Evolutionary conservation across 2,797 vertebrate species (phyloP).

Genomic region (Thaleichthys pacificus): DNA sequence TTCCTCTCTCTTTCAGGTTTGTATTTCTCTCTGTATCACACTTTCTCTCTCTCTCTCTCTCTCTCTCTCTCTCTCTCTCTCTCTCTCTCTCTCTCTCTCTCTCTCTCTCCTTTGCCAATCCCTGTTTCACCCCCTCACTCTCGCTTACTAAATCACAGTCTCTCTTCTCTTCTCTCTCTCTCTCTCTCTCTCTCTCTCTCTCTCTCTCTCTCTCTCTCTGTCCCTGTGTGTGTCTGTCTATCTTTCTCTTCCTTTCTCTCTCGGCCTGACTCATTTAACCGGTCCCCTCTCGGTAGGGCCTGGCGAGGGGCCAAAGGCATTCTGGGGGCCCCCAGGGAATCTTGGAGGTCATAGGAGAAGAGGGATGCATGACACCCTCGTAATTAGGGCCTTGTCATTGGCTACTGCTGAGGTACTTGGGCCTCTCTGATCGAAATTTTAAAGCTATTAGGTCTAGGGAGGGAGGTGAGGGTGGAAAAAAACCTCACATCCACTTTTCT

Average conservation of each 20-base stretch:
- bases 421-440: conserved; percentile 44
- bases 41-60: conserved; percentile 30
- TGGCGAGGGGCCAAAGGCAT: conserved; percentile 59
- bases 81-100: too few relatives aligned
- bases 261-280: background rate
- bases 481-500: conserved; percentile 68
- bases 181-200: too few relatives aligned
- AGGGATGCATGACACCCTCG: conserved; percentile 47
- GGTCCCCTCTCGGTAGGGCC: conserved; percentile 35
- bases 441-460: conserved; percentile 53
- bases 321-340: conserved; percentile 53
- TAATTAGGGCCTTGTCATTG: conserved; percentile 63
- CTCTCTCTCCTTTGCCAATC: conserved; percentile 18
- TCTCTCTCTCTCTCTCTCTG: conserved; percentile 18
- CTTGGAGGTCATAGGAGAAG: conserved; percentile 67
- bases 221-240: conserved; percentile 51
- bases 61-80: conserved; percentile 54
- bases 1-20: conserved; percentile 17
- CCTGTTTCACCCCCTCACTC: too few relatives aligned
- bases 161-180: background rate
- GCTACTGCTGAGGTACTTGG: conserved; percentile 41
- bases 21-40: conserved; percentile 34
- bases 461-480: conserved; percentile 2
- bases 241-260: conserved; percentile 21
- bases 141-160: too few relatives aligned